Evolutionary conservation across 2,888 invertebrate genomes (phyloP).

Genomic region (Parthenolecanium corni): DNA sequence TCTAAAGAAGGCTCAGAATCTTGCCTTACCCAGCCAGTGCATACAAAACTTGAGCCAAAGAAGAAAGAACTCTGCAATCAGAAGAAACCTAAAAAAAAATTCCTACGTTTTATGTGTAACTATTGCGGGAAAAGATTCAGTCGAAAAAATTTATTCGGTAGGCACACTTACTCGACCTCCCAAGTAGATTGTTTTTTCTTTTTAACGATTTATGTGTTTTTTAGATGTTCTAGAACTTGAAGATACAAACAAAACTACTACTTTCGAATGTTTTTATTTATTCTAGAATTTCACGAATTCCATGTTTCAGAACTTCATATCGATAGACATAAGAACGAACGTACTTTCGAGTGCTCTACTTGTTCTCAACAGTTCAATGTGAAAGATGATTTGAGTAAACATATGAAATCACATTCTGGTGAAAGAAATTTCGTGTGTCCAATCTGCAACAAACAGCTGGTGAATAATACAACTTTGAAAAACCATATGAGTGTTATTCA

Average conservation of each 20-base stretch:
- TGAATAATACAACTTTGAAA: not conserved
- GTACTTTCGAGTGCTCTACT: slow-evolving; percentile 11
- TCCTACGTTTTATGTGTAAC: slow-evolving; percentile 4
- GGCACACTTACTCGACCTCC: too few relatives aligned
- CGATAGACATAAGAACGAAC: slow-evolving; percentile 6
- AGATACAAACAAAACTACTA: too few relatives aligned
- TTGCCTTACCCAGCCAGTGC: too few relatives aligned
- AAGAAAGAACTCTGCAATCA: too few relatives aligned
- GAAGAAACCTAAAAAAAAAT: not conserved
- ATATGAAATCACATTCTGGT: slow-evolving; percentile 4
- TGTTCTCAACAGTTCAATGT: slow-evolving; percentile 9
- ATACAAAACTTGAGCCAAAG: too few relatives aligned
- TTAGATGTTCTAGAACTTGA: not conserved
- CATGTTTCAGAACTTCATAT: slow-evolving; percentile 3
- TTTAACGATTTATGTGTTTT: not conserved
- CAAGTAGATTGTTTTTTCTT: not conserved
- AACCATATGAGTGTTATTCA: slow-evolving; percentile 18
- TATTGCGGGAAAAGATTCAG: slow-evolving; percentile 7
- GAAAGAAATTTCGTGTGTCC: slow-evolving; percentile 6
- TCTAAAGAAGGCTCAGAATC: too few relatives aligned
- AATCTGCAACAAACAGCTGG: slow-evolving; percentile 10
- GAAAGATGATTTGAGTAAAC: slow-evolving; percentile 16
- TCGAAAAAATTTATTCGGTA: slow-evolving; percentile 1
- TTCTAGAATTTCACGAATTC: not conserved
- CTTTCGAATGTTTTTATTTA: too few relatives aligned